phyloP scores from a whole-genome alignment of 2,888 invertebrate species.

The Pseudanteris insignis region DNA sequence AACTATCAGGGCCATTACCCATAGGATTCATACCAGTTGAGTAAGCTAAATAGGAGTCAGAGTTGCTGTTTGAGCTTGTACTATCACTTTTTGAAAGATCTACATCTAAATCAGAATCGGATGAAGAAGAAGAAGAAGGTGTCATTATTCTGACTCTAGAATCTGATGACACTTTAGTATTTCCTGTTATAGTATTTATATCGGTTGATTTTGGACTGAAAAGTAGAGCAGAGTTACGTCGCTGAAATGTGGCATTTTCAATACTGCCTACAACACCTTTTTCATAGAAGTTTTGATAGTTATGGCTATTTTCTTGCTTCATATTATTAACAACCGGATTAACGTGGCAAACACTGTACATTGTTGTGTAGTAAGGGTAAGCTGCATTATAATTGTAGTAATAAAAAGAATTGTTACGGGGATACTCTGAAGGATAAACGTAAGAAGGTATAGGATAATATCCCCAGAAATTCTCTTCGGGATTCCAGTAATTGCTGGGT shows the following conservation, averaged over 20 bases:
- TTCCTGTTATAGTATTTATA: slow-evolving; percentile 19
- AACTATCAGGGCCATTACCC: slow-evolving; percentile 40
- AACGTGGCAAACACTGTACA: slow-evolving; percentile 42
- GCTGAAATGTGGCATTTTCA: slow-evolving; percentile 2
- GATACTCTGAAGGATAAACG: slow-evolving; percentile 20
- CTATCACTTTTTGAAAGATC: slow-evolving; percentile 27
- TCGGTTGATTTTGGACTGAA: slow-evolving; percentile 31
- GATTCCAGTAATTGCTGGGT: slow-evolving; percentile 49
- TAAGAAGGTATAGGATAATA: slow-evolving; percentile 49
- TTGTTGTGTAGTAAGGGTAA: neutral
- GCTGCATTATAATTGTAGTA: slow-evolving; percentile 38
- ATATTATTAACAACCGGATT: slow-evolving; percentile 47
- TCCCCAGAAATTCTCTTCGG: slow-evolving; percentile 54
- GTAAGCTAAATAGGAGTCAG: slow-evolving; percentile 58
- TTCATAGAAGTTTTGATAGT: neutral
- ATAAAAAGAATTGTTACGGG: slow-evolving; percentile 38
- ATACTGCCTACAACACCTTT: neutral
- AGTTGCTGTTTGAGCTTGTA: slow-evolving; percentile 47
- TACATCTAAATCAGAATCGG: slow-evolving; percentile 4
- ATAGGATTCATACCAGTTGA: slow-evolving; percentile 54
- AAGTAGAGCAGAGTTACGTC: slow-evolving; percentile 19
- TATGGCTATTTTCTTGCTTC: slow-evolving; percentile 1
- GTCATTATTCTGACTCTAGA: slow-evolving; percentile 11
- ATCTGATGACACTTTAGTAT: slow-evolving; percentile 13
- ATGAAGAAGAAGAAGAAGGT: slow-evolving; percentile 18